Conservation (phyloP, 2,797 vertebrate genomes). For the Spinus olivaceus region DNA sequence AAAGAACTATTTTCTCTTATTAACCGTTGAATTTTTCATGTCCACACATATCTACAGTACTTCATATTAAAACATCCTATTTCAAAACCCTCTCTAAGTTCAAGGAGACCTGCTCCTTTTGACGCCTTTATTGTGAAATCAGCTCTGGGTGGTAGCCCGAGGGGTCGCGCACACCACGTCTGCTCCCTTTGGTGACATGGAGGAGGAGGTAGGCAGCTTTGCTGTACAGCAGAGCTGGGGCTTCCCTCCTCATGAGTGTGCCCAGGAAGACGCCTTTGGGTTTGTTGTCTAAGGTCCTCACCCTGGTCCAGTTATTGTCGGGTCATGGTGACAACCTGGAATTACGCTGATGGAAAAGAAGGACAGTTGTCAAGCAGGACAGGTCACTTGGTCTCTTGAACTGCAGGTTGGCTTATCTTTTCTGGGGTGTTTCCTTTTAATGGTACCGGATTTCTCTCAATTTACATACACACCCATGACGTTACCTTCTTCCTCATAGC, state of each 20-base stretch:
- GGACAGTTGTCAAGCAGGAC: neutral
- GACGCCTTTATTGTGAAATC: neutral
- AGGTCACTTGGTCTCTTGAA: neutral
- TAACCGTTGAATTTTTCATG: neutral
- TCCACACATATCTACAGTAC: neutral
- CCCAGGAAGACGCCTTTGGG: neutral
- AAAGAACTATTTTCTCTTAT: neutral
- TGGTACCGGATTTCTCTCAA: neutral
- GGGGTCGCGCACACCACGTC: accelerated
- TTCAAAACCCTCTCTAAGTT: neutral
- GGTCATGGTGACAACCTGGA: neutral
- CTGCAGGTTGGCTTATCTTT: neutral
- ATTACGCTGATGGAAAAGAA: accelerated
- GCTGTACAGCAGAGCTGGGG: neutral
- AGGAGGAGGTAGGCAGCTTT: neutral
- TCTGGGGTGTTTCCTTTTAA: neutral
- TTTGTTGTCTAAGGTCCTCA: neutral
- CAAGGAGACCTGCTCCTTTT: neutral
- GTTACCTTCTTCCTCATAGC: neutral
- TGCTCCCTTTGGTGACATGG: neutral
- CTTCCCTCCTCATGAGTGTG: neutral
- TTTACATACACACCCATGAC: neutral
- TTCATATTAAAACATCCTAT: neutral
- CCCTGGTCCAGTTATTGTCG: neutral
- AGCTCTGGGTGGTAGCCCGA: neutral